Percentiles rank a stretch among this genome's conserved stretches.
Conservation (phyloP, 2,888 invertebrate genomes). For the Nemotelus pantherinus region DNA sequence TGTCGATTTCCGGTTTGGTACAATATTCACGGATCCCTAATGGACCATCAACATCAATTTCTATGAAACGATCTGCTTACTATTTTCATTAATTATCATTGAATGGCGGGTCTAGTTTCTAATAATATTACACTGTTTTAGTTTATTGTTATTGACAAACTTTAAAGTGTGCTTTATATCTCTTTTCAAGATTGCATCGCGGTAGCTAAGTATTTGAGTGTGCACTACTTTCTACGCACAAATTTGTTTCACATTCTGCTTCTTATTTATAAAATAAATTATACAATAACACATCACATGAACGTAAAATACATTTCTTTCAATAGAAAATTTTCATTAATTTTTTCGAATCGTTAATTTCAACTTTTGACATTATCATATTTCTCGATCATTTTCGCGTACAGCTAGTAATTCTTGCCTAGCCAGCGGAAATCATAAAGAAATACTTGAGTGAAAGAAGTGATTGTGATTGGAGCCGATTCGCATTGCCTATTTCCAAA, state of each 20-base stretch:
- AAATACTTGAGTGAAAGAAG: no score
- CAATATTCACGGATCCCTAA: not conserved
- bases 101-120: not conserved
- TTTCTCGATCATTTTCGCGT: no score
- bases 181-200: slow-evolving; percentile 23
- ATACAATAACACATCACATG: slow-evolving; percentile 49
- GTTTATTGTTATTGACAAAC: slow-evolving; percentile 16
- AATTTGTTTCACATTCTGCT: slow-evolving; percentile 33
- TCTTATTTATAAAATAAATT: slow-evolving; percentile 44
- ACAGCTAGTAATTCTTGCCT: no score
- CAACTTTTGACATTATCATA: no score
- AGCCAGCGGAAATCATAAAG: no score
- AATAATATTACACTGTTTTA: slow-evolving; percentile 7
- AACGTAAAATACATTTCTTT: slow-evolving; percentile 46
- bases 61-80: not conserved
- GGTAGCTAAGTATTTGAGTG: not conserved
- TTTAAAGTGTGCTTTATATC: slow-evolving; percentile 32
- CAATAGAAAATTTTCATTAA: not conserved
- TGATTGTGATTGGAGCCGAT: no score
- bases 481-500: no score
- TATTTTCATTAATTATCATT: slow-evolving; percentile 11
- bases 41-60: no score
- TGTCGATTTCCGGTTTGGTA: not conserved
- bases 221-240: slow-evolving; percentile 1
- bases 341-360: slow-evolving; percentile 3